Base-by-base conservation (phyloP, 2,113 vertebrate species). In the Tragelaphus buxtoni region DNA sequence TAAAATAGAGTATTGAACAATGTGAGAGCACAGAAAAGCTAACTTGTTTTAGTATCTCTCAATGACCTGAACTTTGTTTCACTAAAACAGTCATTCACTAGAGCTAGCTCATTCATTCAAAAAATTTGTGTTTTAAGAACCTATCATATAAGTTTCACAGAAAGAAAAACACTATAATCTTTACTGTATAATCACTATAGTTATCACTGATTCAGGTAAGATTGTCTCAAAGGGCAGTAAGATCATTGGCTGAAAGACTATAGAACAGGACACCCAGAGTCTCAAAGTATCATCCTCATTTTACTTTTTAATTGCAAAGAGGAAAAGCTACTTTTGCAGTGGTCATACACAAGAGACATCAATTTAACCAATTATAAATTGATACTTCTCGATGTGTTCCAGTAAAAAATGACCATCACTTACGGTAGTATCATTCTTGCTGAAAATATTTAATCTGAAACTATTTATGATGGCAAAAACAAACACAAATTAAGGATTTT, bases 331-430 rank as follows among this genome's bases (percentile, higher is more conserved):
- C 12, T 82, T 88, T 77, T 39, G 30, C 39, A 95, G n/a, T 26
- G 28, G 32, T 87, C 81, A 95, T 82, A 93, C 49, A 91, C 32
- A 63, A 28, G 13, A 82, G 47, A 58, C 45, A 87, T 86, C 69
- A 93, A 35, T 42, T 76, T 93, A 90, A 90, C 56, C 32, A 65
- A 72, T 24, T 61, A 92, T 76, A 95, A 88, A 94, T 30, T 95
- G 58, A 88, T 72, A 87, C 42, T 79, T 89, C 53, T 85, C 56
- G 7, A 85, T 56, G 32, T 49, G 3, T 88, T 60, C 10, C 63
- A 90, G 4, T 88, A 92, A 74, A 12, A 92, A 88, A 55, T 58
- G 47, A 72, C 35, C 20, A 61, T 35, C 22, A 63, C 7, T 91
- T 83, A 61, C 17, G 74, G 17, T 17, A 53, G 30, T 69, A 95